These are phyloP conservation scores for Murina feae DNA, from an alignment of 2,113 vertebrate species.

Conservation along the genomic window DNA sequence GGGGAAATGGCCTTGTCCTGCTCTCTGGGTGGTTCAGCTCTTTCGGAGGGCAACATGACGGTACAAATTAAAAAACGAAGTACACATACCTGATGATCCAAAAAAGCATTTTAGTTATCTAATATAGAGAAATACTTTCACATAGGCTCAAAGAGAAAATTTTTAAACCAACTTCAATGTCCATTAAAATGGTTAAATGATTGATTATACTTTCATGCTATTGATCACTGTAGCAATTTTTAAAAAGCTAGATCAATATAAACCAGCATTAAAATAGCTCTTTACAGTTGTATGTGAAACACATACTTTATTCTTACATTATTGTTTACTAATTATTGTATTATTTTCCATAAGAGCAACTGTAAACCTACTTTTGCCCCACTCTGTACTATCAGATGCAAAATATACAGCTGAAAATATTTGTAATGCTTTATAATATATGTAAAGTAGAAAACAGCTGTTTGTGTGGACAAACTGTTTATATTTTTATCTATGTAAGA, in stretches of 20 bases:
- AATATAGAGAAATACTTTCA: background rate
- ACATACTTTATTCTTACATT: background rate
- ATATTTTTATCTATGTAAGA: background rate
- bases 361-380: background rate
- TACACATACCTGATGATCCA: background rate
- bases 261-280: background rate
- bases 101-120: background rate
- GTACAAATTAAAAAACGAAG: background rate
- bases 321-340: background rate
- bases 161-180: background rate
- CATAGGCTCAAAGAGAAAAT: background rate
- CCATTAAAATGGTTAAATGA: background rate
- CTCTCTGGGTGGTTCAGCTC: background rate
- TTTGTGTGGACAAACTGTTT: background rate
- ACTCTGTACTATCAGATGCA: background rate
- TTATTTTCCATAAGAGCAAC: background rate
- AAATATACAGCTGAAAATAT: background rate
- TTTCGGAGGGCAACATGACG: background rate
- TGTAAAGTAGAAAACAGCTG: background rate
- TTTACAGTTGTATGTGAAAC: background rate
- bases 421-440: background rate
- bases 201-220: background rate
- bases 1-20: background rate
- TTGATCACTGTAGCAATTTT: background rate
- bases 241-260: background rate